Base-by-base conservation (phyloP, 1,140 invertebrate species). In the Luehdorfia chinensis region DNA sequence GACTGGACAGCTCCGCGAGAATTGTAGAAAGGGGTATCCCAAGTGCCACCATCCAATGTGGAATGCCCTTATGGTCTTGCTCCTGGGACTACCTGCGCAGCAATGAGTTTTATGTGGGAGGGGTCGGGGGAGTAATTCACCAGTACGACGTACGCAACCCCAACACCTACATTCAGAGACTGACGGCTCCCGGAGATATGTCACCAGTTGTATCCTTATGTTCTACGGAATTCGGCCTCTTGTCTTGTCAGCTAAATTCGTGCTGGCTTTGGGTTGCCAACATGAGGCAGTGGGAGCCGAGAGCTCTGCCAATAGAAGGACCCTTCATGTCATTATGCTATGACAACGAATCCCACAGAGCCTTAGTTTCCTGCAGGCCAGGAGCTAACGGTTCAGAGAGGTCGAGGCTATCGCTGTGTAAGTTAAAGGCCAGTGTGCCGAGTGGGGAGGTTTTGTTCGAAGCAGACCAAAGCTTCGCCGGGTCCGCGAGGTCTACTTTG, bases 1-100 rank as follows among this genome's bases (percentile, higher is more conserved):
- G 92, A 5, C 88, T 96, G 45, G 96, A 97, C 68, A 92, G 93
- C 60, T 88, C 89, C 7, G 90, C 93, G 0, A 93, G 93, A 57
- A 76, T 97, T n/a, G 90, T 93, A 88, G 93, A 80, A 64, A 92
- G 45, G 62, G 88, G 47, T 65, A 84, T 53, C 73, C 90, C 55
- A 14, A 81, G 9, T 61, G 87, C 50, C 2, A 78, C 81, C 1
- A 89, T 90, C 0, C 68, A 80, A 14, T 72, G 87, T 1, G 89
- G 90, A 1, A 74, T 77, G 16, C 90, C 90, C 25, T 76, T 95
- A 0, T 97, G 96, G 96, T 94, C 95, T 12, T 96, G 95, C 67
- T 90, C 92, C 12, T 95, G 96, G 93, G 93, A 94, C 66, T 75
- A 81, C 4, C 84, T 91, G 8, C 89, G 93, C 52, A 78, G 87